phyloP scores from a whole-genome alignment of 2,113 vertebrate species.

The Penelope pileata region DNA sequence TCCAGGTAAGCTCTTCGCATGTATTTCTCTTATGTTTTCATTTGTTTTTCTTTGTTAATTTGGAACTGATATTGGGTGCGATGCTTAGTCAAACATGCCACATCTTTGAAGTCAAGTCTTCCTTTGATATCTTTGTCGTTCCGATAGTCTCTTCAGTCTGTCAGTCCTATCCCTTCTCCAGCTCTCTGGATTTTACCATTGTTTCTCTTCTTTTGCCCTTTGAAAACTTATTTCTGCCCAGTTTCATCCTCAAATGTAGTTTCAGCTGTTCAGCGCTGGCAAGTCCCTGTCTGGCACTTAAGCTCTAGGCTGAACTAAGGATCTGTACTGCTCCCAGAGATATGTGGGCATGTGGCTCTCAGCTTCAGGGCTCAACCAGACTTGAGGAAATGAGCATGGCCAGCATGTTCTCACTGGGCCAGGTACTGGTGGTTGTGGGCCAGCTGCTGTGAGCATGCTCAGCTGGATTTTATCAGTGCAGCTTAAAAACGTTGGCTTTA shows the following conservation, averaged over 20 bases:
- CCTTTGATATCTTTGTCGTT: neutral
- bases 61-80: neutral
- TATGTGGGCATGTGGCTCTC: neutral
- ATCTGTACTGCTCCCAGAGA: neutral
- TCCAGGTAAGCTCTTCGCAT: slow-evolving; percentile 42
- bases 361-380: neutral
- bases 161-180: neutral
- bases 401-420: accelerated
- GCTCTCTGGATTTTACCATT: neutral
- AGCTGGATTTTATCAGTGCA: neutral
- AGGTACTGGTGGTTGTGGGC: neutral
- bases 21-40: neutral
- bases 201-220: neutral
- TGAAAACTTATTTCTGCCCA: neutral
- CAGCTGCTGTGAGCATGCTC: neutral
- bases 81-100: accelerated
- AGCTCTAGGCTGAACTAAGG: neutral
- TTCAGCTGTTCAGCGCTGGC: neutral
- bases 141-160: neutral
- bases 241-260: neutral
- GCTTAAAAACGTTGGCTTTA: neutral
- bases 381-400: neutral
- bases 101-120: neutral
- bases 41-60: neutral
- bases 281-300: neutral